These are phyloP conservation scores for Phyllotis vaccarum DNA, from an alignment of 2,797 vertebrate species.

Conservation along the genomic window DNA sequence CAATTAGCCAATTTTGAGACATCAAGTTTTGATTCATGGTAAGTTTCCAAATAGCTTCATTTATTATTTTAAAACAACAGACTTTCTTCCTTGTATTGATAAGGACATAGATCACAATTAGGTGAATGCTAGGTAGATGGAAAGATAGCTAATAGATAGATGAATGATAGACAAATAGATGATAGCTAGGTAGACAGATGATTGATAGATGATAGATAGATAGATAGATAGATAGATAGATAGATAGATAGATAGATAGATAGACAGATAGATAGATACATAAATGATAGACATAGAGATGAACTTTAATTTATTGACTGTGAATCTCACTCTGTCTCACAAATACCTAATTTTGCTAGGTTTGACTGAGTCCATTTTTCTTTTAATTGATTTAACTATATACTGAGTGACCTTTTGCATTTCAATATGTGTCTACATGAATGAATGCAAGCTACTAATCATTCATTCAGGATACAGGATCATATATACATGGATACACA, in stretches of 20 bases:
- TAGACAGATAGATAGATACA: background rate
- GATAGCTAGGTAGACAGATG: background rate
- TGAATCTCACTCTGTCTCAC: background rate
- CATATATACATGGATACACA: background rate
- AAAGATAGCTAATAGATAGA: background rate
- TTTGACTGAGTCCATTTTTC: background rate
- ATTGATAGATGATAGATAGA: background rate
- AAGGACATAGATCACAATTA: background rate
- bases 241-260: background rate
- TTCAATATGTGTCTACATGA: background rate
- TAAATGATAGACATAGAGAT: background rate
- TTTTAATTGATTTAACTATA: background rate
- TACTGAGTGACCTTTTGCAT: background rate
- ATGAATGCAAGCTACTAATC: background rate
- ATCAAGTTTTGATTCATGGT: background rate
- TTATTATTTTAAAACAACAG: conserved; percentile 14
- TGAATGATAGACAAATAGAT: background rate
- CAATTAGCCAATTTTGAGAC: background rate
- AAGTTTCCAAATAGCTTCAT: background rate
- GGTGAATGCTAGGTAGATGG: background rate
- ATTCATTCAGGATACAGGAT: background rate
- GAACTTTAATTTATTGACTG: background rate
- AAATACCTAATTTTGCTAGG: background rate
- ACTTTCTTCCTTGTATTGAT: background rate
- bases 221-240: background rate